Evolutionary conservation across 2,113 vertebrate genomes (phyloP), one percentile per base, ranked within the genome.

Genomic region (Andinoacara biseriatus): DNA sequence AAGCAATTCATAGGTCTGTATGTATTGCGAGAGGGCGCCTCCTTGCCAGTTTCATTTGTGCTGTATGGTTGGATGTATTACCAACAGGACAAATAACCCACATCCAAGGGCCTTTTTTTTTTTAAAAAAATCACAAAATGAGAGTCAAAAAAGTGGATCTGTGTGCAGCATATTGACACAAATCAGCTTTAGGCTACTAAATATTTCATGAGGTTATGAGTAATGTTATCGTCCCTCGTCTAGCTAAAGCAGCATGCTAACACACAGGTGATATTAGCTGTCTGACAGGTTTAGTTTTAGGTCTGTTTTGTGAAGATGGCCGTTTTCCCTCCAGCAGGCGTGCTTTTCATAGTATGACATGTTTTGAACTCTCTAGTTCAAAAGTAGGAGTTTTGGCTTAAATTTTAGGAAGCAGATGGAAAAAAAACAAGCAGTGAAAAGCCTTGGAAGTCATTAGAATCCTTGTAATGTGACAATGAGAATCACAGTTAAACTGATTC

Each of bases 401-500:
- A 18, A 52, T 18, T 18, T 52, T 7, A 52, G 18, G 17, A n/a
- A 54, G 18, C 10, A 22, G 33, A 7, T 5, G 5, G 6, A 33
- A 5, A 33, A 33, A 8, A 38, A 26, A 69, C 26, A 59, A 56
- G 35, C 31, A 24, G 8, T 20, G 46, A 58, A 5, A 67, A 22
- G 46, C 26, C 20, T 62, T 40, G 61, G 87, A 78, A 62, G 63
- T 76, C 54, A 58, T 90, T 88, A 40, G 84, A 80, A 38, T 2
- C 46, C 5, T 29, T 67, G 9, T 74, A 26, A 76, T 78, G 60
- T 82, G 69, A 78, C 35, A 63, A 84, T 61, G 63, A 76, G 76
- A 88, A 82, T 75, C 38, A 59, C 61, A 86, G 83, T 67, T 87
- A 69, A 89, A 76, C 26, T 62, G 20, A 35, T 82, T 56, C 46